These are phyloP conservation scores for Caenorhabditis virilis DNA, from an alignment of 2,888 invertebrate genomes.

Conservation along the genomic window DNA sequence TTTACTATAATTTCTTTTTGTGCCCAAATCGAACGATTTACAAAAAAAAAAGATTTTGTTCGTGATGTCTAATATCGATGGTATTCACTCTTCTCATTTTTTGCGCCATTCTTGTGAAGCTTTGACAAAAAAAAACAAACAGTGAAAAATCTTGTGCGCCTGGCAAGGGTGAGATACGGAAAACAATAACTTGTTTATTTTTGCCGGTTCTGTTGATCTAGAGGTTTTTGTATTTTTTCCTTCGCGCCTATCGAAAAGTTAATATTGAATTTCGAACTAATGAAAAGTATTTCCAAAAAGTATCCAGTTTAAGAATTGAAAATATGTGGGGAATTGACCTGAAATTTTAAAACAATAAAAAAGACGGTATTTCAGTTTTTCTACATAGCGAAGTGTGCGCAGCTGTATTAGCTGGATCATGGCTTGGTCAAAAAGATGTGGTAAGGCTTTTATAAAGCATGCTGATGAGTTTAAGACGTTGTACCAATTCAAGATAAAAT, in stretches of 20 bases:
- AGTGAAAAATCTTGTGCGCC: slow-evolving; percentile 1
- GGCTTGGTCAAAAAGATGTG: slow-evolving; percentile 38
- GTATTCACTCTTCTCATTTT: neutral
- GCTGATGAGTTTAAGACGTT: no score
- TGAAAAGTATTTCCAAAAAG: neutral
- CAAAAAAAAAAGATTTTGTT: no score
- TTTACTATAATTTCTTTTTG: no score
- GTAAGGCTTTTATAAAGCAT: slow-evolving; percentile 15
- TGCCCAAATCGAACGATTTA: no score
- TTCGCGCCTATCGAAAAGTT: no score
- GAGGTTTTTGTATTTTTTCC: no score
- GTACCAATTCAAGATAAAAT: no score
- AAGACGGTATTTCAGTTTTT: slow-evolving; percentile 47
- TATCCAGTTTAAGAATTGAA: neutral
- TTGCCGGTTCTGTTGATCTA: slow-evolving; percentile 29
- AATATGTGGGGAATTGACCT: no score
- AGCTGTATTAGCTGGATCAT: slow-evolving; percentile 30
- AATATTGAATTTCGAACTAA: no score
- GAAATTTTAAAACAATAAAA: no score
- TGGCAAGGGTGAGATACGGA: slow-evolving; percentile 37
- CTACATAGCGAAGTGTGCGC: slow-evolving; percentile 42
- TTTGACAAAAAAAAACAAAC: neutral
- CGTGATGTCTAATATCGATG: neutral
- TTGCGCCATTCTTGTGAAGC: neutral
- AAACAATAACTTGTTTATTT: slow-evolving; percentile 37